A percentile compares a stretch with the other conserved stretches of the same genome.
Evolutionary conservation across 2,797 vertebrate species (phyloP).

Genomic region (Molothrus ater): DNA sequence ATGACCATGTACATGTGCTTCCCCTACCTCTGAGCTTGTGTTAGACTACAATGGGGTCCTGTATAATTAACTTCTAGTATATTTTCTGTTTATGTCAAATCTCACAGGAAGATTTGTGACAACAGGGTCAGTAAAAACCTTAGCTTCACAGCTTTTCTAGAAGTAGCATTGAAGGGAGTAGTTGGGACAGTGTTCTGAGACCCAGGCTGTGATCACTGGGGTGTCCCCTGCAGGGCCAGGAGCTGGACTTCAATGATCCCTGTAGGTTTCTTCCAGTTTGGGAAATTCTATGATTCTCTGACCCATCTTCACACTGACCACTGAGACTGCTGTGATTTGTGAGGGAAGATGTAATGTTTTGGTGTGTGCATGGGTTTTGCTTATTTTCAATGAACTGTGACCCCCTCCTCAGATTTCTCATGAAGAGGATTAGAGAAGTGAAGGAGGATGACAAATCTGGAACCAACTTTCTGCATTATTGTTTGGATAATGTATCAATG

Average conservation of each 20-base stretch:
- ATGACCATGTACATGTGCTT: neutral
- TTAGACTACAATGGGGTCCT: neutral
- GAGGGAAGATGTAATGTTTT: neutral
- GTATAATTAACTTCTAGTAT: slow-evolving; percentile 32
- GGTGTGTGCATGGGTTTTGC: neutral
- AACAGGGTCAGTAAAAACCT: neutral
- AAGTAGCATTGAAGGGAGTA: neutral
- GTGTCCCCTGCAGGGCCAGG: neutral
- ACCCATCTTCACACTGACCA: neutral
- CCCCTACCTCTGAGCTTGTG: neutral
- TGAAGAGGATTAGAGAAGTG: neutral
- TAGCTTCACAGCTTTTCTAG: neutral
- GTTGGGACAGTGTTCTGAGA: too few relatives aligned
- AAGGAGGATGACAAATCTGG: neutral
- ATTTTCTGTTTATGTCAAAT: neutral
- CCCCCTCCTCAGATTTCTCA: neutral
- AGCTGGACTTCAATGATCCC: rapidly evolving
- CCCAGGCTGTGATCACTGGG: neutral
- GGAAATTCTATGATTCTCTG: rapidly evolving
- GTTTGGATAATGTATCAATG: neutral
- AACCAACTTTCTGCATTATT: neutral
- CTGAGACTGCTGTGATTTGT: neutral
- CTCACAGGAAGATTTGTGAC: neutral
- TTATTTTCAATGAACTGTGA: neutral
- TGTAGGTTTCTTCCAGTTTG: rapidly evolving